These are phyloP conservation scores for Hippocampus kuda DNA, from an alignment of 2,797 vertebrate genomes.

Conservation along the genomic window DNA sequence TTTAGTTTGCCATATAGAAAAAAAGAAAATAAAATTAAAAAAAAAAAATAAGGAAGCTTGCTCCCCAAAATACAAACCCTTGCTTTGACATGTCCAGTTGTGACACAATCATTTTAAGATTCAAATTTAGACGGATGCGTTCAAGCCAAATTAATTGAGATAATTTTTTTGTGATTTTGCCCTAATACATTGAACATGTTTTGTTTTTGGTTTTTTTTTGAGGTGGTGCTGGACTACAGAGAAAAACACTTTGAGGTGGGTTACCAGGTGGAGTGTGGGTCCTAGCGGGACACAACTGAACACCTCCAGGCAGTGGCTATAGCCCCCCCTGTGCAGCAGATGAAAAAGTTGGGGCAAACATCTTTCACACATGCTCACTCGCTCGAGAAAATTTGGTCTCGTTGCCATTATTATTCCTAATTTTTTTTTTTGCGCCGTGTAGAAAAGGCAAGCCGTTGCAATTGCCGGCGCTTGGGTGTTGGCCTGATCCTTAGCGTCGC, in stretches of 20 bases:
- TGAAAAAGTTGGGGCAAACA: slow-evolving; percentile 84
- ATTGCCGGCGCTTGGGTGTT: too few species aligned
- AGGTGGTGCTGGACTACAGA: slow-evolving; percentile 72
- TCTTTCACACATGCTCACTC: slow-evolving; percentile 71
- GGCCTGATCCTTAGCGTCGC: not conserved
- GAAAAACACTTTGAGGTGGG: slow-evolving; percentile 77
- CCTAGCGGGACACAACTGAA: slow-evolving; percentile 77
- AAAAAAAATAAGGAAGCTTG: not conserved
- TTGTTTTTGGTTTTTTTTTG: slow-evolving; percentile 30
- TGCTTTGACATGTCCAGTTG: slow-evolving; percentile 47
- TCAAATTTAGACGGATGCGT: slow-evolving; percentile 2
- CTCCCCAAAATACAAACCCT: slow-evolving; percentile 70
- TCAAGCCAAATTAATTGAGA: slow-evolving; percentile 10
- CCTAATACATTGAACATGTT: slow-evolving; percentile 35
- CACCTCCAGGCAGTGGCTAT: slow-evolving; percentile 83
- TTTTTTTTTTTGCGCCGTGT: slow-evolving; percentile 6
- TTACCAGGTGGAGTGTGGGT: slow-evolving; percentile 80
- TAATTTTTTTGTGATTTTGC: slow-evolving; percentile 12
- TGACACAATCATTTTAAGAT: slow-evolving; percentile 7
- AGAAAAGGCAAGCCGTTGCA: slow-evolving; percentile 29
- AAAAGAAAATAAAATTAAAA: too few species aligned
- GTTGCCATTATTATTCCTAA: slow-evolving; percentile 16
- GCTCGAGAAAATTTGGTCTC: slow-evolving; percentile 52
- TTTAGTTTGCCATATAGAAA: not conserved
- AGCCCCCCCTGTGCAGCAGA: slow-evolving; percentile 80